Conservation (phyloP, 2,797 vertebrate genomes). For the Ctenosaura bakeri region DNA sequence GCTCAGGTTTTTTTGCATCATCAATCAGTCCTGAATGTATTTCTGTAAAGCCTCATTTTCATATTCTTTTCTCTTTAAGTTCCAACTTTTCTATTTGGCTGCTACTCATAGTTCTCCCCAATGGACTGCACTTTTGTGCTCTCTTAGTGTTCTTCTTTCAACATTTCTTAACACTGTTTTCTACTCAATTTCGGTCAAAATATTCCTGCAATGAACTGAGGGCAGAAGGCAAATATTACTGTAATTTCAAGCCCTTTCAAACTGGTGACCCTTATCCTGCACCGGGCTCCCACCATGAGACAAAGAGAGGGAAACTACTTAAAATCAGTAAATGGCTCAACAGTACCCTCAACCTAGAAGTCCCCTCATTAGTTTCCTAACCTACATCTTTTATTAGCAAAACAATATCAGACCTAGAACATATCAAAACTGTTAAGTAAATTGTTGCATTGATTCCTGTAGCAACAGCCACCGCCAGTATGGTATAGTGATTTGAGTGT, state of each 20-base stretch:
- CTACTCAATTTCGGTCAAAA: background rate
- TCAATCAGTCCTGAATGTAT: conserved; percentile 34
- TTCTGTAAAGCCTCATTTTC: background rate
- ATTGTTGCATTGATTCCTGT: background rate
- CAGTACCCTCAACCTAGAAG: background rate
- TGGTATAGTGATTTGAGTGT: too few species aligned
- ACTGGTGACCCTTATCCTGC: background rate
- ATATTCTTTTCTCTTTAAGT: background rate
- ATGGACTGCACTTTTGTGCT: background rate
- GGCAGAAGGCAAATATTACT: background rate
- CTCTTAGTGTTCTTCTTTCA: background rate
- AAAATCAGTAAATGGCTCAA: background rate
- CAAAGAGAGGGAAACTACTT: background rate
- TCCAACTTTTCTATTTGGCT: background rate
- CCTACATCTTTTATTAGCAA: background rate
- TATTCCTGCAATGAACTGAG: background rate
- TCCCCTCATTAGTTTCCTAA: background rate
- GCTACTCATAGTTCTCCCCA: background rate
- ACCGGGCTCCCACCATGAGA: background rate
- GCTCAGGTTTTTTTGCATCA: background rate
- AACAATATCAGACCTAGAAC: background rate
- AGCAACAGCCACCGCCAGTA: background rate
- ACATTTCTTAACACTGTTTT: background rate
- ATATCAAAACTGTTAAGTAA: background rate
- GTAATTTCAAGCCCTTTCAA: background rate